phyloP scores from a whole-genome alignment of 2,113 vertebrate species.

The Pseudopipra pipra region DNA sequence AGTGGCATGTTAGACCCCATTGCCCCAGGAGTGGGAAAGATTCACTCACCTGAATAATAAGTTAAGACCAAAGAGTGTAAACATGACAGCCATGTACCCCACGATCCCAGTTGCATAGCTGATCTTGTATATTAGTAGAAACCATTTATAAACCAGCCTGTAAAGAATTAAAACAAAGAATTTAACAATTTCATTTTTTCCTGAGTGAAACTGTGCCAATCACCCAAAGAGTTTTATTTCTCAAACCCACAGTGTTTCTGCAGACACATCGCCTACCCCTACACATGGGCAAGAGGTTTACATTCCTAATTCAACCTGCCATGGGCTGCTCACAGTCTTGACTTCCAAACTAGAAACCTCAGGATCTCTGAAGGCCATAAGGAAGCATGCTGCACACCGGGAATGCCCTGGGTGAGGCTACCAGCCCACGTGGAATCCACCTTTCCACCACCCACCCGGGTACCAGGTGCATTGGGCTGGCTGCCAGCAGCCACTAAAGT shows the following conservation, averaged over 20 bases:
- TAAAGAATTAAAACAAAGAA: not conserved
- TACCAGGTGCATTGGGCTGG: accelerated
- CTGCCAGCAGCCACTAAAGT: not conserved
- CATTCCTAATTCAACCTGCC: too few species aligned
- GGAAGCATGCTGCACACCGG: accelerated
- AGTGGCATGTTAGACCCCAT: too few species aligned
- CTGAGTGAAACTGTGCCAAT: not conserved
- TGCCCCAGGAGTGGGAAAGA: accelerated
- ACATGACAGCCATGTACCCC: conserved; percentile 96
- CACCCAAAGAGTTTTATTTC: not conserved
- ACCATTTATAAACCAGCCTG: conserved; percentile 99
- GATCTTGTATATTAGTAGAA: conserved; percentile 96
- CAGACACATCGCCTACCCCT: not conserved
- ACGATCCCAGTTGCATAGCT: conserved; percentile 95
- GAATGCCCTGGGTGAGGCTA: not conserved
- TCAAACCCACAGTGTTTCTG: not conserved
- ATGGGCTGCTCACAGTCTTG: accelerated
- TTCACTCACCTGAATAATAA: conserved; percentile 92
- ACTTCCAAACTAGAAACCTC: not conserved
- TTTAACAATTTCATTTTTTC: not conserved
- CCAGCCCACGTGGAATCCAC: not conserved
- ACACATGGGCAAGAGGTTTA: accelerated
- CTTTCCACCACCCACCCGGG: not conserved
- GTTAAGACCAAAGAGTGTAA: conserved; percentile 96
- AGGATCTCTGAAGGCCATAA: not conserved